Percentiles rank a stretch among this genome's conserved stretches.
Evolutionary conservation across 2,888 invertebrate genomes (phyloP).

Genomic region (Atrina japonica): DNA sequence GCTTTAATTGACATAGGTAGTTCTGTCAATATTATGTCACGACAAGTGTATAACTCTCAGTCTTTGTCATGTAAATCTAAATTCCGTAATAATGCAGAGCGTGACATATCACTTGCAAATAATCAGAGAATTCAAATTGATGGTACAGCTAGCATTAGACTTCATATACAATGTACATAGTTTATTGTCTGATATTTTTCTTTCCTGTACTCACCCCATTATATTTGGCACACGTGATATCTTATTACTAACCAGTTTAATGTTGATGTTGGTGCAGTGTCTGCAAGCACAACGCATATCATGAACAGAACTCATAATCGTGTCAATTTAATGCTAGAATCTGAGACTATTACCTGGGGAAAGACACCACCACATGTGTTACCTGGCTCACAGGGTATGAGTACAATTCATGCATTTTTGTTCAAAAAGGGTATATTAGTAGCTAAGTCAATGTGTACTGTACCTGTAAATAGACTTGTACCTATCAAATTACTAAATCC

Average conservation of each 20-base stretch:
- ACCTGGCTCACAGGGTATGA: slow-evolving; percentile 40
- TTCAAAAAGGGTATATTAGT: slow-evolving; percentile 39
- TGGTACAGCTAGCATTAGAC: slow-evolving; percentile 33
- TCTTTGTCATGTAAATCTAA: no score
- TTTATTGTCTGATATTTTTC: slow-evolving; percentile 33
- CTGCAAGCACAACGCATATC: slow-evolving; percentile 22
- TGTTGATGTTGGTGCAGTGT: slow-evolving; percentile 29
- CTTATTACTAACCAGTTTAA: slow-evolving; percentile 10
- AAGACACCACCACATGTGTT: slow-evolving; percentile 10
- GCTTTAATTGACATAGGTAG: no score
- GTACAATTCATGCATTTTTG: slow-evolving; percentile 24
- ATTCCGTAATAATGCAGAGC: no score
- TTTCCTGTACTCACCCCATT: slow-evolving; percentile 37
- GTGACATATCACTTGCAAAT: neutral
- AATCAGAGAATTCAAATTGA: slow-evolving; percentile 12
- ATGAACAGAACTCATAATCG: slow-evolving; percentile 5
- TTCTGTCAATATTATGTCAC: no score
- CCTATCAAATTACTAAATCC: slow-evolving; percentile 44
- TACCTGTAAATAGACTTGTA: slow-evolving; percentile 4
- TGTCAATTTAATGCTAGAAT: slow-evolving; percentile 21
- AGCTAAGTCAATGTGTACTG: slow-evolving; percentile 27
- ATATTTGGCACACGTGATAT: slow-evolving; percentile 38
- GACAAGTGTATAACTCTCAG: no score
- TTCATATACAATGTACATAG: neutral
- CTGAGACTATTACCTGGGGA: slow-evolving; percentile 34